These are phyloP conservation scores for Plagiodera versicolora DNA, from an alignment of 2,888 invertebrate species.

Conservation along the genomic window DNA sequence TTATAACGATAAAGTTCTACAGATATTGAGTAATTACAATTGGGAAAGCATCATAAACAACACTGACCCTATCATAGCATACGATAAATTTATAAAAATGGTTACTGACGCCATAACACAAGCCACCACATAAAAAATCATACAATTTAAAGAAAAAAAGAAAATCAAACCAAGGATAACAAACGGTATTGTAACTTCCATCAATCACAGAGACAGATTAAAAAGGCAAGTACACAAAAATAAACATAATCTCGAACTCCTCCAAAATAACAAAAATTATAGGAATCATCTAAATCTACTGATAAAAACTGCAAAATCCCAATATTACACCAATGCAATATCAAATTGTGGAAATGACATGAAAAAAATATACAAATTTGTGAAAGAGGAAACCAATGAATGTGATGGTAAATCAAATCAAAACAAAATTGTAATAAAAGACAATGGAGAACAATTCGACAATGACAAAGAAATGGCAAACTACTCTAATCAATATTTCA, in stretches of 20 bases:
- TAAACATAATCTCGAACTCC: not conserved
- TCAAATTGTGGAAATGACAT: not conserved
- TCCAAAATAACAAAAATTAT: not conserved
- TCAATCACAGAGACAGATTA: constrained; percentile 7
- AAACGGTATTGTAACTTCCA: constrained; percentile 1
- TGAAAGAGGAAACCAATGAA: not conserved
- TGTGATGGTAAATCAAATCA: not conserved
- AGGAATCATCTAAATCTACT: not conserved
- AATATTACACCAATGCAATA: not conserved
- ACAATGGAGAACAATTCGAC: not conserved
- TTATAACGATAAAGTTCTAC: too few species aligned
- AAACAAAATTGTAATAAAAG: not conserved
- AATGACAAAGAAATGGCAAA: constrained; percentile 9
- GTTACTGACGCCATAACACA: not conserved
- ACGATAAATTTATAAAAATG: not conserved
- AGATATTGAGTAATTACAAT: too few species aligned
- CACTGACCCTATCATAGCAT: not conserved
- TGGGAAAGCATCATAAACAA: too few species aligned
- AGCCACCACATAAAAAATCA: not conserved
- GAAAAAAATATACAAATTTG: not conserved
- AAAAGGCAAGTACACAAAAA: not conserved
- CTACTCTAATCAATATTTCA: not conserved
- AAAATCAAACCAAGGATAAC: constrained; percentile 3
- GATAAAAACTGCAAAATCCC: not conserved
- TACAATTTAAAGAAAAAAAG: not conserved